Conservation (phyloP, 2,888 invertebrate genomes). For the Thecophora atra region DNA sequence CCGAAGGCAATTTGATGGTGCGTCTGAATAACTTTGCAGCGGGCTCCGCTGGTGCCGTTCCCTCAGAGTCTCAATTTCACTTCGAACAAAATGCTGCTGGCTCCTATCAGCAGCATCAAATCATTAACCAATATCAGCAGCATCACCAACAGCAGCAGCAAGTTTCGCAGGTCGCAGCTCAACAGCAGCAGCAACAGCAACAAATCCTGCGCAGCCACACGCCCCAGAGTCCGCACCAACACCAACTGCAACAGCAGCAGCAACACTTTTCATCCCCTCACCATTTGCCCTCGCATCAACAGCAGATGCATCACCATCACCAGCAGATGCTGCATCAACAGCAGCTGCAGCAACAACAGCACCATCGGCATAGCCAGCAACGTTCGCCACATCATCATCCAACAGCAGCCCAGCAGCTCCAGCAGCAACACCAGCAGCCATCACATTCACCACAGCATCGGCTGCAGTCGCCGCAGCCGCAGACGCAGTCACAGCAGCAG, state of each 20-base stretch:
- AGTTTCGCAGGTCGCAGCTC: slow-evolving; percentile 41
- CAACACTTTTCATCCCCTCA: slow-evolving; percentile 53
- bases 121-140: slow-evolving; percentile 61
- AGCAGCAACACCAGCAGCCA: slow-evolving; percentile 57
- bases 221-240: slow-evolving; percentile 56
- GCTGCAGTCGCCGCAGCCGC: slow-evolving; percentile 54
- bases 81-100: slow-evolving; percentile 56
- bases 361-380: slow-evolving; percentile 57
- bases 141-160: slow-evolving; percentile 55
- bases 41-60: slow-evolving; percentile 36
- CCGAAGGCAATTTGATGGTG: slow-evolving; percentile 58
- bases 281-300: slow-evolving; percentile 52
- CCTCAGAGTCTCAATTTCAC: slow-evolving; percentile 59
- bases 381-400: slow-evolving; percentile 61
- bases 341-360: slow-evolving; percentile 52
- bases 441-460: slow-evolving; percentile 58
- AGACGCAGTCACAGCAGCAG: slow-evolving; percentile 49
- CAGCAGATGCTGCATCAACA: slow-evolving; percentile 57
- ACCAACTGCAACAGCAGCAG: slow-evolving; percentile 55
- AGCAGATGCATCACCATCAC: slow-evolving; percentile 54
- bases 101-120: slow-evolving; percentile 61
- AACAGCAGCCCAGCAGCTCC: slow-evolving; percentile 53
- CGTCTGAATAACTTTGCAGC: slow-evolving; percentile 60
- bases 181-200: slow-evolving; percentile 51
- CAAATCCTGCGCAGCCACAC: slow-evolving; percentile 55